Evolutionary conservation across 2,888 invertebrate genomes (phyloP).

Genomic region (Eueremaeus valkanovi): DNA sequence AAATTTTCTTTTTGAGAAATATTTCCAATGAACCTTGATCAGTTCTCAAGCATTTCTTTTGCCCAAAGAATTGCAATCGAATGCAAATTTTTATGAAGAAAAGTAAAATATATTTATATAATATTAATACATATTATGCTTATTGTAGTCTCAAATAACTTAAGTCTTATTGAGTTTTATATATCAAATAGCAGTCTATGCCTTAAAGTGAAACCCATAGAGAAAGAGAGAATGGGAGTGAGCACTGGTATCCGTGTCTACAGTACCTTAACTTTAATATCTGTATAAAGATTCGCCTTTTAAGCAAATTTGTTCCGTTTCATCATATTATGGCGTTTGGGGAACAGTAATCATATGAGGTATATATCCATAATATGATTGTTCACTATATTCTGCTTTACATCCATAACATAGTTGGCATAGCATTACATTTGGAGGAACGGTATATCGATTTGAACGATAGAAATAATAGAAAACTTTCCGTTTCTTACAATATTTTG

Average conservation of each 20-base stretch:
- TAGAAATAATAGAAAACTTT: neutral
- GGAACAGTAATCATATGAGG: neutral
- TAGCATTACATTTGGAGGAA: slow-evolving; percentile 3
- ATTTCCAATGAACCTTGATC: too few species aligned
- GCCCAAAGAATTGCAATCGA: too few species aligned
- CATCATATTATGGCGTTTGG: slow-evolving; percentile 11
- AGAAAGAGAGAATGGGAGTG: too few species aligned
- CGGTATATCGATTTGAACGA: slow-evolving; percentile 29
- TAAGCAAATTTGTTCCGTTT: slow-evolving; percentile 33
- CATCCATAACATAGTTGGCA: neutral
- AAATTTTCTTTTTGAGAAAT: too few species aligned
- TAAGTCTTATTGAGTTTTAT: too few species aligned
- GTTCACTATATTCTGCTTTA: neutral
- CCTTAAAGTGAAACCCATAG: too few species aligned
- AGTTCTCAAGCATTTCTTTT: too few species aligned
- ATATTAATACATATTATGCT: too few species aligned
- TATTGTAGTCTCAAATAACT: too few species aligned
- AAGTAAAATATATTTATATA: too few species aligned
- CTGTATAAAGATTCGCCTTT: slow-evolving; percentile 8
- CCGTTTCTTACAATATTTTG: neutral
- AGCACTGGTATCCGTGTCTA: neutral
- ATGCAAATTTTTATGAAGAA: too few species aligned
- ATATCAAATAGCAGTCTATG: too few species aligned
- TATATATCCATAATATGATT: slow-evolving; percentile 20
- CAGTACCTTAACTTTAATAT: neutral